phyloP scores from a whole-genome alignment of 2,888 invertebrate species.

The Sepiola atlantica region DNA sequence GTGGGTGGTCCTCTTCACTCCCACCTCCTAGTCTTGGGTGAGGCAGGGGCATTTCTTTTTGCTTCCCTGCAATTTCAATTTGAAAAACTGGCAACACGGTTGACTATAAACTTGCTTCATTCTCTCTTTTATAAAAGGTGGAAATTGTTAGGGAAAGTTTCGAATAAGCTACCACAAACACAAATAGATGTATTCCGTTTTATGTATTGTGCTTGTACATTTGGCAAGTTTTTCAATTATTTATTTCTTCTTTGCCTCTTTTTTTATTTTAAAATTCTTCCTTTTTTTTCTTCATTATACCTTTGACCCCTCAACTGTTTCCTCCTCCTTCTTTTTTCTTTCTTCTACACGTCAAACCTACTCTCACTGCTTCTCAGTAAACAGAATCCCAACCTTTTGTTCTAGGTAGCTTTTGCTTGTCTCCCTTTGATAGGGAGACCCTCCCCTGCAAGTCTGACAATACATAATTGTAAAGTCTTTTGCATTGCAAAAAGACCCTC shows the following conservation, averaged over 20 bases:
- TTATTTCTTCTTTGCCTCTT: neutral
- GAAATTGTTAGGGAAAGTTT: neutral
- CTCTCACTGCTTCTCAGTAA: neutral
- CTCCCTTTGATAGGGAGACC: neutral
- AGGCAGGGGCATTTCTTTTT: neutral
- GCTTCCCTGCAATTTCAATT: neutral
- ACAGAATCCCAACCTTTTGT: neutral
- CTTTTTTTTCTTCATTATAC: too few relatives aligned
- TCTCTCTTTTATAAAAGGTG: neutral
- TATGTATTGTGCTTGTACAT: neutral
- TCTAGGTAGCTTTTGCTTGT: neutral
- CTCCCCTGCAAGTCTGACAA: neutral
- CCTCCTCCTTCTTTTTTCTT: neutral
- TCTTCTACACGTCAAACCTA: neutral
- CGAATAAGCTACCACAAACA: neutral
- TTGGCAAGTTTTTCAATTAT: neutral
- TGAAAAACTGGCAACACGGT: neutral
- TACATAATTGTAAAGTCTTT: neutral
- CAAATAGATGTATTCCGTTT: neutral
- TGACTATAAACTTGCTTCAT: neutral
- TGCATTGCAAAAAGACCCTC: slow-evolving; percentile 12
- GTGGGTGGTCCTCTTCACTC: neutral
- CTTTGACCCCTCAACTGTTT: too few relatives aligned
- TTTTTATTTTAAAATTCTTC: too few relatives aligned
- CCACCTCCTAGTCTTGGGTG: neutral